Conservation (phyloP, 2,888 invertebrate genomes). For the Antitype chi region DNA sequence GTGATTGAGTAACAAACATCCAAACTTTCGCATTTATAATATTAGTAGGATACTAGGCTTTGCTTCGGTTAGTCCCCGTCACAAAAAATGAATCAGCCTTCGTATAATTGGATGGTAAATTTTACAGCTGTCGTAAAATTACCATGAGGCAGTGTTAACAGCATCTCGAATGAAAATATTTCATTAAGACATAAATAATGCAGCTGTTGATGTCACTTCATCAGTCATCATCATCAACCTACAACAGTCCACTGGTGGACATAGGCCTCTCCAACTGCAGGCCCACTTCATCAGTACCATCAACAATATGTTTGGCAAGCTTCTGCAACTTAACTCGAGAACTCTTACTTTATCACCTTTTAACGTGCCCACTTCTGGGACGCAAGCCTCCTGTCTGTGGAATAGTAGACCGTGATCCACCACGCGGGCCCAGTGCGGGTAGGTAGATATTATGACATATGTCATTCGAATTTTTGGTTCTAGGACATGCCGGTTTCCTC, state of each 20-base stretch:
- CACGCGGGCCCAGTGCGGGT: no score
- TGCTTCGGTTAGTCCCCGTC: conserved; percentile 68
- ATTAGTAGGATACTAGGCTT: no score
- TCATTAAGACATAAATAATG: conserved; percentile 39
- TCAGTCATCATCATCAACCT: neutral
- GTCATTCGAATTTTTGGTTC: no score
- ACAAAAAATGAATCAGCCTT: conserved; percentile 81
- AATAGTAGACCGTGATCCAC: no score
- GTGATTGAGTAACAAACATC: no score
- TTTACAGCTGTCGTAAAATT: conserved; percentile 83
- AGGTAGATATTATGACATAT: no score
- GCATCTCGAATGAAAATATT: conserved; percentile 78
- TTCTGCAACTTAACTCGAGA: neutral
- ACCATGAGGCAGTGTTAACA: conserved; percentile 80
- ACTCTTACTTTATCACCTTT: neutral
- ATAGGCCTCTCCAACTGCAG: no score
- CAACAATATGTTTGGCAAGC: neutral
- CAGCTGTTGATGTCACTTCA: conserved; percentile 18
- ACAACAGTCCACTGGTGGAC: no score
- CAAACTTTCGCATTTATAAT: no score
- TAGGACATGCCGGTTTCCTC: no score
- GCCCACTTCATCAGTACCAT: neutral
- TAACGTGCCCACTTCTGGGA: no score
- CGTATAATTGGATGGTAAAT: conserved; percentile 83
- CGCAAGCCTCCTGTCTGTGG: no score